Evolutionary conservation across 2,888 invertebrate genomes (phyloP), one percentile per base, ranked within the genome.

Genomic region (Drosophila lacicola): DNA sequence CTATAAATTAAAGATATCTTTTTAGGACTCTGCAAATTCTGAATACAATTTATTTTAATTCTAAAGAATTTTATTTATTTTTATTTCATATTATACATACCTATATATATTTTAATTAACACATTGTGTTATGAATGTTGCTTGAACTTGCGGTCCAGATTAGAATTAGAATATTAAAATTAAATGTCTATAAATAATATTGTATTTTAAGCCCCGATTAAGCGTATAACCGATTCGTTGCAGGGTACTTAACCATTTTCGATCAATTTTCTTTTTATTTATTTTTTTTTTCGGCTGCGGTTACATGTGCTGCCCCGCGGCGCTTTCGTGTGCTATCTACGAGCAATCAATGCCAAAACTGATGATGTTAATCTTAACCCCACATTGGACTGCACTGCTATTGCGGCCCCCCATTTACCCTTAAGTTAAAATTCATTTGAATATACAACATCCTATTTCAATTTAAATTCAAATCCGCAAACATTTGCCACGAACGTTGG

Each of bases 401-500:
- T 46, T 21, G 45, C 41, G 9, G 51, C 42, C 65, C 51, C 45
- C 74, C 66, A 74, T 80, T 89, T 90, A 86, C 88, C 90, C 90
- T 90, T 83, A 82, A 90, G 88, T 90, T 88, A 86, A 90, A 90
- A 90, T 90, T 90, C 90, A 90, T 91, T 90, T 90, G 89, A 89
- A 89, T 89, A 89, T 85, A 84, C 87, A 89, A 88, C 90, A 90
- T 89, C 88, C 90, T 86, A 90, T 90, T 91, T 90, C 90, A 91
- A 91, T 91, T 91, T 91, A 91, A 90, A 91, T 91, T 90, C 90
- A 91, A 91, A 91, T 91, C 80, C 89, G 90, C 90, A 89, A 89
- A 88, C 87, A 90, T 87, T 85, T 76, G 79, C 88, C 80, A 80
- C 78, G 73, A 82, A 87, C 70, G 76, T 76, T 78, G 66, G 70